Evolutionary conservation across 2,888 invertebrate genomes (phyloP).

Genomic region (Apodemia zela): DNA sequence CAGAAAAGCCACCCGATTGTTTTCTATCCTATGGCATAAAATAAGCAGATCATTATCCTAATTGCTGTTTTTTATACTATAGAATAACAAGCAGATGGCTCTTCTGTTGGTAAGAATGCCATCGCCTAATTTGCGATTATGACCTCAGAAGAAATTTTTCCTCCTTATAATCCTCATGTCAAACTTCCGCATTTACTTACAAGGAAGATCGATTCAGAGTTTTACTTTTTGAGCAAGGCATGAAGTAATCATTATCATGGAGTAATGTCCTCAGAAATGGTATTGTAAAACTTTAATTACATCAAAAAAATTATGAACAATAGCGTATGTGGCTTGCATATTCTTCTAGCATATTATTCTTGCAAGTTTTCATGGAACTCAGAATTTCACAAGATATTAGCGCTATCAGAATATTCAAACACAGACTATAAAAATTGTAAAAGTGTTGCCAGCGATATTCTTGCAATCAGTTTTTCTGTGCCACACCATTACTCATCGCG

Average conservation of each 20-base stretch:
- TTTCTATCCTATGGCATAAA: too few relatives aligned
- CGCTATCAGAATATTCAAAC: neutral
- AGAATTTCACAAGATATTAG: neutral
- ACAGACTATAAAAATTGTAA: neutral
- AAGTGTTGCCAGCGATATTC: slow-evolving; percentile 31
- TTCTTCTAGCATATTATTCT: neutral
- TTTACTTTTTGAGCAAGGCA: too few relatives aligned
- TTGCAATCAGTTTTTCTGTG: slow-evolving; percentile 37
- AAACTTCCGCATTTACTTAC: too few relatives aligned
- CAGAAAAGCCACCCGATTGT: too few relatives aligned
- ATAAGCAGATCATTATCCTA: too few relatives aligned
- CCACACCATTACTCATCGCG: slow-evolving; percentile 35
- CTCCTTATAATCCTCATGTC: too few relatives aligned
- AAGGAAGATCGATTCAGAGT: too few relatives aligned
- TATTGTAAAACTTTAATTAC: neutral
- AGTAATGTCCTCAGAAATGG: neutral
- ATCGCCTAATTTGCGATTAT: too few relatives aligned
- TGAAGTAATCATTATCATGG: neutral
- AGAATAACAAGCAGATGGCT: too few relatives aligned
- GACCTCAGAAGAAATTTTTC: too few relatives aligned
- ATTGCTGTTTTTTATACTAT: too few relatives aligned
- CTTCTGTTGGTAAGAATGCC: too few relatives aligned
- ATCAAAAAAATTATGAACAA: neutral
- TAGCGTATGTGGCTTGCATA: neutral
- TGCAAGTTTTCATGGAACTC: neutral